phyloP scores from a whole-genome alignment of 2,113 vertebrate species.

The Channa maculata region DNA sequence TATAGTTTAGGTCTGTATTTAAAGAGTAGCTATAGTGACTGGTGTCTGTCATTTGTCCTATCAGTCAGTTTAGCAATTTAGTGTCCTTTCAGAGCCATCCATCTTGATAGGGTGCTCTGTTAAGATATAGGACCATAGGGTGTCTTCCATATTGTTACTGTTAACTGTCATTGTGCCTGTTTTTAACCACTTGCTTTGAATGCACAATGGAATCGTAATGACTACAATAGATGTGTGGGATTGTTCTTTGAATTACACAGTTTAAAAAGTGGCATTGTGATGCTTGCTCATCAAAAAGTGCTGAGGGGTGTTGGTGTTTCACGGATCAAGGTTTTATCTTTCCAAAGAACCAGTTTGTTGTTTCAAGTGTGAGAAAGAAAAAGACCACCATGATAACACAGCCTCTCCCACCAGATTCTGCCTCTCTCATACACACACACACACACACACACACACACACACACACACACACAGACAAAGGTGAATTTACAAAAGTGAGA shows the following conservation, averaged over 20 bases:
- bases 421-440: conserved; percentile 29
- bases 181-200: conserved; percentile 12
- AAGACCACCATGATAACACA: conserved; percentile 66
- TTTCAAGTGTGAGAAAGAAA: conserved; percentile 61
- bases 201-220: background rate
- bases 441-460: conserved; percentile 36
- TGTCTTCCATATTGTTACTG: conserved; percentile 78
- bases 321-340: conserved; percentile 37
- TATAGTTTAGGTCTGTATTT: conserved; percentile 27
- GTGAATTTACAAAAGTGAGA: conserved; percentile 55
- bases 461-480: conserved; percentile 33
- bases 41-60: conserved; percentile 68
- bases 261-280: conserved; percentile 1
- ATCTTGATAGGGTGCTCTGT: conserved; percentile 75
- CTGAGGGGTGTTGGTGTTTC: conserved; percentile 42
- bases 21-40: conserved; percentile 56
- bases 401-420: background rate
- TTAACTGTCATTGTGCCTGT: conserved; percentile 60
- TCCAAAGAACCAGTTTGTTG: conserved; percentile 58
- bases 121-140: conserved; percentile 70
- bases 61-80: conserved; percentile 66
- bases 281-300: conserved; percentile 38
- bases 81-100: conserved; percentile 66
- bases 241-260: conserved; percentile 3
- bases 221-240: background rate